Evolutionary conservation across 2,797 vertebrate genomes (phyloP).

Genomic region (Hypotaenidia okinawae): DNA sequence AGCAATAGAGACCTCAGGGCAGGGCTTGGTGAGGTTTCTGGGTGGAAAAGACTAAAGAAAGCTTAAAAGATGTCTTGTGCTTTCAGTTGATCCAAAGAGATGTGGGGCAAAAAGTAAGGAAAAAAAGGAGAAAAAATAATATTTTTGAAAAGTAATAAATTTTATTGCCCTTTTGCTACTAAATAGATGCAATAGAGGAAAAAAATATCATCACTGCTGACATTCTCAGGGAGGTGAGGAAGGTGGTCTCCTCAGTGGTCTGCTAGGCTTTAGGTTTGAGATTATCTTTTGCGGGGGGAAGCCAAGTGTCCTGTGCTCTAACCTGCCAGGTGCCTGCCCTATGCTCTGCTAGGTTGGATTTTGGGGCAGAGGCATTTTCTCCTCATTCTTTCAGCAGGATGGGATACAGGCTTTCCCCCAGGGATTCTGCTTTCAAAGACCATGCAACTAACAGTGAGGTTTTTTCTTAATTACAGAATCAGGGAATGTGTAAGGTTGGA

Average conservation of each 20-base stretch:
- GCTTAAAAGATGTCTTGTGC: neutral
- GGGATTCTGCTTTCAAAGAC: neutral
- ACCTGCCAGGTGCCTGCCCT: too few species aligned
- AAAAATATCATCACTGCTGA: neutral
- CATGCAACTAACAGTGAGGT: neutral
- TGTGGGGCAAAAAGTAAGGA: neutral
- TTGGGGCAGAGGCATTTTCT: neutral
- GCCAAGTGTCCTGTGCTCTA: neutral
- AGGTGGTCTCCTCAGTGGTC: neutral
- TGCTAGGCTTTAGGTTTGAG: neutral
- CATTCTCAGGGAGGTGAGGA: neutral
- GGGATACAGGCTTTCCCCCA: neutral
- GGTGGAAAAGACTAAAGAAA: neutral
- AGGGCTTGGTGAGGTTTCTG: neutral
- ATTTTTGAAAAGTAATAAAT: neutral
- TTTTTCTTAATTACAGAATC: neutral
- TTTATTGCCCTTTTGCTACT: neutral
- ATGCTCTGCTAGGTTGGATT: fast-evolving
- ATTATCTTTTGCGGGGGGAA: neutral
- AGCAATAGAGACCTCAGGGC: neutral
- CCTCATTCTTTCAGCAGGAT: neutral
- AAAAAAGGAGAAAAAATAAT: neutral
- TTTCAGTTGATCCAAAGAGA: neutral
- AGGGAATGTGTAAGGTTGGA: too few species aligned
- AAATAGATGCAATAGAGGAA: neutral